Conservation (phyloP, 1,140 invertebrate species). For the Drosophila kanapiae region DNA sequence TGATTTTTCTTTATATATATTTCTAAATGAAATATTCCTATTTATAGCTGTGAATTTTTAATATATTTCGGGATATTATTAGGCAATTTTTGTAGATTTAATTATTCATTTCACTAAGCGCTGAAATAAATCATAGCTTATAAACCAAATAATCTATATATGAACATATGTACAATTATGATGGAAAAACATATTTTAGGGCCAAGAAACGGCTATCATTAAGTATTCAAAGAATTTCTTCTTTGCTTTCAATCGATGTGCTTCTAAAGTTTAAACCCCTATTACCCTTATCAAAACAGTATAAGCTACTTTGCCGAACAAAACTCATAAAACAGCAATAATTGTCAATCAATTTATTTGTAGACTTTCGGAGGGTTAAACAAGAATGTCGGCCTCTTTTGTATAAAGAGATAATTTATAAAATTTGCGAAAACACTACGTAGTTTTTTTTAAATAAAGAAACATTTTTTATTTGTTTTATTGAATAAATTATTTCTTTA, state of each 20-base stretch:
- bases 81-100: neutral
- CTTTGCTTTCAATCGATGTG: slow-evolving; percentile 1
- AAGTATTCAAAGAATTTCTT: slow-evolving; percentile 10
- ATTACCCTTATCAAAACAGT: slow-evolving; percentile 50
- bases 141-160: neutral
- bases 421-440: no score
- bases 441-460: no score
- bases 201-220: slow-evolving; percentile 5
- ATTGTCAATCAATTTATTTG: slow-evolving; percentile 62
- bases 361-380: no score
- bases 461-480: no score
- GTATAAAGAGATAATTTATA: no score
- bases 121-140: no score
- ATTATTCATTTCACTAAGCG: neutral
- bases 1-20: neutral
- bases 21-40: neutral
- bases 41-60: neutral
- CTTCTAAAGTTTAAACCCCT: slow-evolving; percentile 12
- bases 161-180: no score
- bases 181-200: neutral
- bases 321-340: slow-evolving; percentile 69
- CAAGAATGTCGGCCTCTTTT: no score
- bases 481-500: no score
- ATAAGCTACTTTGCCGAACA: slow-evolving; percentile 43
- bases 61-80: neutral